Base-by-base conservation (phyloP, 2,888 invertebrate genomes). In the Rhagonycha fulva region DNA sequence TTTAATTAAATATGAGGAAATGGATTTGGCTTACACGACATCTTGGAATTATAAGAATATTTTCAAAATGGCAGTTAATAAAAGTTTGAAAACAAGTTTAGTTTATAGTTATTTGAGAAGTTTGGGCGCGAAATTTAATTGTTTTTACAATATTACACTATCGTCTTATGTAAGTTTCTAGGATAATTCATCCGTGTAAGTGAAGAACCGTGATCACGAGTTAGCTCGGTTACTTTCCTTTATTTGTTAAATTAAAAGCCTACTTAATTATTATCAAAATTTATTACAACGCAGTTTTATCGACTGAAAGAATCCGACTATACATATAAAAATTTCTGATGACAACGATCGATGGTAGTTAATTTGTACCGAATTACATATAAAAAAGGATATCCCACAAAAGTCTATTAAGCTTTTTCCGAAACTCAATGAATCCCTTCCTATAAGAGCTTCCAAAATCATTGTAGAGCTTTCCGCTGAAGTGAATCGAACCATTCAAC, bases 401-500 rank as follows among this genome's bases (percentile, higher is more conserved):
- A 66, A 66, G 63, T 24, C 63, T 26, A 66, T 66, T 26, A 24
- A 66, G 63, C 23, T 66, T 66, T 66, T 66, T 26, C 63, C 63
- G 23, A 66, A 66, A 66, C 63, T 24, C 24, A 66, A 66, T 24
- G 63, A 66, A 23, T 66, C 63, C 26, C 24, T 26, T 66, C 62
- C 63, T 24, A 66, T 14, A 66, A 14, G 63, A 26, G 23, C 63
- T 62, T 66, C 63, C 26, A 66, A 66, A 66, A 66, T 66, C 63
- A 66, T 66, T 66, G 63, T 66, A 66, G 63, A 66, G 63, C 63
- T 66, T 66, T 66, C 26, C 63, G 63, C 12, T 19, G 63, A 19
- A 66, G 63, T 66, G 63, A 66, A 66, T 66, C 63, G 63, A 66
- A 66, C 63, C 63, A 66, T 66, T 66, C 63, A 66, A 66, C 63